These are phyloP conservation scores for Chesias legatella DNA, from an alignment of 2,888 invertebrate genomes.

Conservation along the genomic window DNA sequence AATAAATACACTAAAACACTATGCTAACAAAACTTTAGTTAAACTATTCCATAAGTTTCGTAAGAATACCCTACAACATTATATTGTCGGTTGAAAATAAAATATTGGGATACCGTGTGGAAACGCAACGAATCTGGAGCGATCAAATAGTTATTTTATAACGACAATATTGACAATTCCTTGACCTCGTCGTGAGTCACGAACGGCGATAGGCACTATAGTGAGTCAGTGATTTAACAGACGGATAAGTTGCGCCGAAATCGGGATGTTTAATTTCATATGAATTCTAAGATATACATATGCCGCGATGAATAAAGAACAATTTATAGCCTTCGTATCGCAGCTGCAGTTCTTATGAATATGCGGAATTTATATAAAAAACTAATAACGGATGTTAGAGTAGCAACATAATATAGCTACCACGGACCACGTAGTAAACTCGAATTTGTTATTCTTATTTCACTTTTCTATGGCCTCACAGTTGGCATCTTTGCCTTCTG, in stretches of 20 bases:
- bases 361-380: conserved; percentile 5
- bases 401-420: too few relatives aligned
- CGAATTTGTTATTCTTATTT: conserved; percentile 1
- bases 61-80: conserved; percentile 1
- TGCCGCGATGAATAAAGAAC: too few relatives aligned
- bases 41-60: too few relatives aligned
- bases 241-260: conserved; percentile 11
- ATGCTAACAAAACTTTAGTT: too few relatives aligned
- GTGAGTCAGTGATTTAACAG: conserved; percentile 32
- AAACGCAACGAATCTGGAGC: conserved; percentile 31
- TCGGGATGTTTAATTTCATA: too few relatives aligned
- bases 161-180: conserved; percentile 37
- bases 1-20: too few relatives aligned
- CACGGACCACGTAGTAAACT: too few relatives aligned
- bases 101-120: conserved; percentile 9
- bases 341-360: background rate
- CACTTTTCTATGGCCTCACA: conserved; percentile 4
- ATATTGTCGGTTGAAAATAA: conserved; percentile 3
- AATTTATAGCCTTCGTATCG: background rate
- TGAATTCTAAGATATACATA: too few relatives aligned
- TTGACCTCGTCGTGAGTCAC: conserved; percentile 45
- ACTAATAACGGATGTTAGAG: conserved; percentile 5
- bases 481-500: too few relatives aligned
- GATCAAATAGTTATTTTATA: conserved; percentile 33
- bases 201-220: conserved; percentile 29